Percentiles rank a stretch among this genome's conserved stretches.
Evolutionary conservation across 2,113 vertebrate genomes (phyloP).

Genomic region (Dryoscopus gambensis): DNA sequence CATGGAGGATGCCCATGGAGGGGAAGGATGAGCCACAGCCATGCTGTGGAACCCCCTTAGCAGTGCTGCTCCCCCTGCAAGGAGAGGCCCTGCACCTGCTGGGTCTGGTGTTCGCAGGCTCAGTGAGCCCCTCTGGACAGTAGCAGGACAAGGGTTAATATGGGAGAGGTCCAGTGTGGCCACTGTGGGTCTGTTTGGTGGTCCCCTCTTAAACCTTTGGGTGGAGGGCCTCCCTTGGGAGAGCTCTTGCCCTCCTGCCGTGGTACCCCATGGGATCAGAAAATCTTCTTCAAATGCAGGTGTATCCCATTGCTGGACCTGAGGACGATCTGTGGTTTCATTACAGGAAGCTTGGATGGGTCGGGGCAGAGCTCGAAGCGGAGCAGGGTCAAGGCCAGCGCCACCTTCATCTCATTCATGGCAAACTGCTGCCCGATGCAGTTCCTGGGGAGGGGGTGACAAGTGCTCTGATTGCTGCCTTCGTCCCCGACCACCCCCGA

Average conservation of each 20-base stretch:
- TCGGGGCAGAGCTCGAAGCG: slow-evolving; percentile 57
- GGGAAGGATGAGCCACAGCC: not conserved
- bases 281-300: not conserved
- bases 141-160: too few species aligned
- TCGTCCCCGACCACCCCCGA: fast-evolving
- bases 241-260: fast-evolving
- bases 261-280: not conserved
- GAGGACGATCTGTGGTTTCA: slow-evolving; percentile 58
- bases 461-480: not conserved
- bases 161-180: not conserved
- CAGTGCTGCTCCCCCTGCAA: not conserved
- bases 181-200: not conserved
- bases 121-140: fast-evolving
- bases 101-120: not conserved
- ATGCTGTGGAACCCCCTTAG: not conserved
- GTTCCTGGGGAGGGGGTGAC: slow-evolving; percentile 72
- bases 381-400: not conserved
- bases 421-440: slow-evolving; percentile 92
- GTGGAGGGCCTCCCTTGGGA: not conserved
- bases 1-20: fast-evolving
- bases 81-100: not conserved
- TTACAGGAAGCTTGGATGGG: not conserved
- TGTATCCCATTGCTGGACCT: slow-evolving; percentile 70
- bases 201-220: not conserved
- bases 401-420: slow-evolving; percentile 86